A percentile compares a stretch with the other conserved stretches of the same genome.
Evolutionary conservation across 2,113 vertebrate genomes (phyloP).

Genomic region (Sigmodon hispidus): DNA sequence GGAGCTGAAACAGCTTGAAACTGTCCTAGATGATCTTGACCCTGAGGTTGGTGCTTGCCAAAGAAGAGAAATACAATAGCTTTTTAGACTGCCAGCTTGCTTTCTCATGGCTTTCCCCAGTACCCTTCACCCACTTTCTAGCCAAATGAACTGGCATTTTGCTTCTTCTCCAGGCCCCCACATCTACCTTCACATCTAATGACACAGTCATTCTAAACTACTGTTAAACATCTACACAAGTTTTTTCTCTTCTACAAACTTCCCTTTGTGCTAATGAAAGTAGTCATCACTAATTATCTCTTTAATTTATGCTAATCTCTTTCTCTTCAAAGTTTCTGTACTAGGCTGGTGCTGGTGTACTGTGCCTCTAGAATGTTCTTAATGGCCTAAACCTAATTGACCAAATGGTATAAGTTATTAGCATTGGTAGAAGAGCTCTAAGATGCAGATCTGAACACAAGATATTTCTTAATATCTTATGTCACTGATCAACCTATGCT

Average conservation of each 20-base stretch:
- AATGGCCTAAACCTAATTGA: neutral
- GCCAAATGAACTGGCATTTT: neutral
- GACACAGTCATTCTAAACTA: neutral
- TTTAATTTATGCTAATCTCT: neutral
- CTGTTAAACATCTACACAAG: conserved; percentile 16
- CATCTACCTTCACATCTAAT: neutral
- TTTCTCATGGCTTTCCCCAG: neutral
- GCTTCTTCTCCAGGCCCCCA: neutral
- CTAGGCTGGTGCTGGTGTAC: neutral
- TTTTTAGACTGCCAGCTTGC: neutral
- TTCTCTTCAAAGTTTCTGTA: neutral
- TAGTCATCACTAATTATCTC: neutral
- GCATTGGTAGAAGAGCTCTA: neutral
- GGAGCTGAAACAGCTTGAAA: conserved; percentile 97
- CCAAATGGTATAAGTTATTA: neutral
- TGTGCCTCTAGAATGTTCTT: neutral
- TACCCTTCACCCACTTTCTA: neutral
- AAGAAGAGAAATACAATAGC: neutral
- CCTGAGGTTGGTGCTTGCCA: conserved; percentile 90
- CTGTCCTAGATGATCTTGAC: conserved; percentile 96
- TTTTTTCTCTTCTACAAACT: neutral
- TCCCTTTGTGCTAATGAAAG: neutral
- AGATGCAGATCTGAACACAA: neutral
- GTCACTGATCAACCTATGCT: neutral
- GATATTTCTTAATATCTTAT: neutral